Evolutionary conservation across 1,140 invertebrate species (phyloP), one percentile per base, ranked within the genome.

Genomic region (Eubasilissa regina): DNA sequence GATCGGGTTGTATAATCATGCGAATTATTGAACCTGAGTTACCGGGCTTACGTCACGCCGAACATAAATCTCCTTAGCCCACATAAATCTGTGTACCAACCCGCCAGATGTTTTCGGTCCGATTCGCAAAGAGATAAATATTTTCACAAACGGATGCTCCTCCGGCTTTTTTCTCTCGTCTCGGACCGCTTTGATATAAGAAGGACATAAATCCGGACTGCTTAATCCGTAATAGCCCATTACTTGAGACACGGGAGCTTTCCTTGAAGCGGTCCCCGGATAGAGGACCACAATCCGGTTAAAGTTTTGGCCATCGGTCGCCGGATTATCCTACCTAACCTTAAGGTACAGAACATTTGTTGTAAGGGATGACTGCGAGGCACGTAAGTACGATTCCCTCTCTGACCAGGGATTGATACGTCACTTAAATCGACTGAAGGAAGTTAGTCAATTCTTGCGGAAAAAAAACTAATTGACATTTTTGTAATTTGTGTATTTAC

Each of bases 161-260:
- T 68, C 45, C 68, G 11, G 51, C 25, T 51, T 55, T 55, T 73
- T 55, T 21, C 43, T 60, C 44, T 66, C 53, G 48, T 48, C 66
- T 56, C 48, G 73, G 74, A 62, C 53, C 55, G 25, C 79, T 77
- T 80, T 77, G 75, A 77, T 72, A 76, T 82, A 82, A 82, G 81
- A 78, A 78, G 78, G 68, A 75, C 81, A 60, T 82, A 82, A 82
- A 82, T 82, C 74, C 78, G 75, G 19, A 11, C 44, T 44, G 45
- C 44, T 76, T 82, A 82, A 82, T 82, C 81, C 81, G 60, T 80
- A 82, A 82, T 82, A 80, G 81, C 75, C 81, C 81, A 82, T 82
- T 82, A 82, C 78, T 51, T 75, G 56, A 76, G 79, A 82, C 78
- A 74, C 78, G 81, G 81, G 72, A 75, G 78, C 75, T 64, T 82